Base-by-base conservation (phyloP, 2,888 invertebrate genomes). In the Eulithis testata region DNA sequence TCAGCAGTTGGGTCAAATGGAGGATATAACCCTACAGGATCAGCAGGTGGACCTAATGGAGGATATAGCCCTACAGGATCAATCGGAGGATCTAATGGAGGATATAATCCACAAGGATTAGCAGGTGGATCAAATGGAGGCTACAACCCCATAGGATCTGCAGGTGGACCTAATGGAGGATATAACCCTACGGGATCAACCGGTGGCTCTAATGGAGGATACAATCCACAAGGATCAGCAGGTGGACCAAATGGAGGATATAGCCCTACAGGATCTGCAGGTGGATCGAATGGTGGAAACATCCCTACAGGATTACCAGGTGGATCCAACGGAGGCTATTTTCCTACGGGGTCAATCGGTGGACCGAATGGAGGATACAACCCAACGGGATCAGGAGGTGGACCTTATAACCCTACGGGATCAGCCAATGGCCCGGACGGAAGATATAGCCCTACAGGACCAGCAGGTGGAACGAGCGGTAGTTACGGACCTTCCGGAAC, bases 111-210 rank as follows among this genome's bases (percentile, higher is more conserved):
- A 5, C 3, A n/a, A 2, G 45, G 45, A 21, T 36, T 36, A 47
- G 12, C 36, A 12, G 36, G 58, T 8, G 58, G 57, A 11, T 37
- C 51, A 0, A 43, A 44, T 51, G 45, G 11, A 49, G 54, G 60
- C 11, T 62, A 62, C 11, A 44, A 14, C 0, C 53, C 59, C 0
- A 8, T 44, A 4, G 65, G 65, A 8, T n/a, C 52, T 3, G 2
- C 53, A 31, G 58, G 65, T 2, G 58, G 57, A 50, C 27, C 60
- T 0, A 61, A 53, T 47, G 40, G 57, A 27, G 60, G 53, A 2
- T 54, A 54, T 12, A 51, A 51, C n/a, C 27, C 49, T 0, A 49
- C 36, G 9, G 63, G 63, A 4, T 36, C 60, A 8, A 1, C 54
- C n/a, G 55, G 66, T 4, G 55, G 55, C 31, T 9, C 62, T 0